These are phyloP conservation scores for Salmo trutta DNA, from an alignment of 2,797 vertebrate species.

Conservation along the genomic window DNA sequence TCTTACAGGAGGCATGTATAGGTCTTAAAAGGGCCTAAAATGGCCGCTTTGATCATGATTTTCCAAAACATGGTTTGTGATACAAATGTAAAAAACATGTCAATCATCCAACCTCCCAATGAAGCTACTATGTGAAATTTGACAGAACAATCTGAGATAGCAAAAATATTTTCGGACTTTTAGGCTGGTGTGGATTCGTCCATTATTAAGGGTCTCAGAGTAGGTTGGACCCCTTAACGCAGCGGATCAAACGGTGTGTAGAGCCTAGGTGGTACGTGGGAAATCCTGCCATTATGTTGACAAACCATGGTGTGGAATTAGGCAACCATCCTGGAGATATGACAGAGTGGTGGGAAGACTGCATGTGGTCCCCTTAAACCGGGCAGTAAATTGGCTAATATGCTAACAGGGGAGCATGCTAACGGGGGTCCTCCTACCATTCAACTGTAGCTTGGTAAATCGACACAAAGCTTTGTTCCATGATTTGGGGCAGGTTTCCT, in stretches of 20 bases:
- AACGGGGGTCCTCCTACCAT: neutral
- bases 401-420: neutral
- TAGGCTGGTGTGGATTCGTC: too few species aligned
- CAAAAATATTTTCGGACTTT: too few species aligned
- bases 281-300: conserved; percentile 34
- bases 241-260: conserved; percentile 8
- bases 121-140: too few species aligned
- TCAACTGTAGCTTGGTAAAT: neutral
- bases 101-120: too few species aligned
- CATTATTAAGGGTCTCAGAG: neutral
- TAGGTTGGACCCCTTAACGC: neutral
- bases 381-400: neutral
- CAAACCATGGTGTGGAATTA: conserved; percentile 12
- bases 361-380: neutral
- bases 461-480: neutral
- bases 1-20: too few species aligned
- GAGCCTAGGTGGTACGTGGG: conserved; percentile 22
- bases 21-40: too few species aligned
- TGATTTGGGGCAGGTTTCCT: too few species aligned
- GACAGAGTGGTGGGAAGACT: conserved; percentile 25
- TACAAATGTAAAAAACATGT: too few species aligned
- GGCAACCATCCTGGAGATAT: conserved; percentile 12
- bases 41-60: too few species aligned
- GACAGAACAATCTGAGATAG: too few species aligned
- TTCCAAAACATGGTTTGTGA: too few species aligned